Evolutionary conservation across 2,797 vertebrate genomes (phyloP).

Genomic region (Poecilia picta): DNA sequence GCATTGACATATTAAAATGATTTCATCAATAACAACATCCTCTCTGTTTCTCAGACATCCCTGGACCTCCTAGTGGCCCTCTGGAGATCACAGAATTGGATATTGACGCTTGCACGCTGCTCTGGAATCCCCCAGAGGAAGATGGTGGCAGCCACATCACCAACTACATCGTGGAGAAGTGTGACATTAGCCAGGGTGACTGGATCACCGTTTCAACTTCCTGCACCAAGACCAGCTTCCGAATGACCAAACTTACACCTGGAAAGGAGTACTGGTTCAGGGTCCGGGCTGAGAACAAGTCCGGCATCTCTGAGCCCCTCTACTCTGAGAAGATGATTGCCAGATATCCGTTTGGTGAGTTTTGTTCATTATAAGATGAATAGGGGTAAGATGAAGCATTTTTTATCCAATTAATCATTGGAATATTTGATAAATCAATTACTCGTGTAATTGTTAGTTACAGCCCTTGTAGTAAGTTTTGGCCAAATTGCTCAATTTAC

Average conservation of each 20-base stretch:
- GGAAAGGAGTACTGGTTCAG: conserved; percentile 95
- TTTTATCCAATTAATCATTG: not conserved
- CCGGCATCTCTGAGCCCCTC: conserved; percentile 93
- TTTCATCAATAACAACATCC: conserved; percentile 10
- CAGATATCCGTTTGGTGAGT: conserved; percentile 92
- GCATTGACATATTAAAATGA: not conserved
- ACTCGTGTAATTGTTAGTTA: too few species aligned
- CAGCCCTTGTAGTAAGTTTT: too few species aligned
- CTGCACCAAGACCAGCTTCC: conserved; percentile 95
- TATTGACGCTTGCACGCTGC: conserved; percentile 91
- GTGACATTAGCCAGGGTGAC: conserved; percentile 93
- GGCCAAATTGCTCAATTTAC: too few species aligned
- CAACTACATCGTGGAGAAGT: conserved; percentile 97
- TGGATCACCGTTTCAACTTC: conserved; percentile 90
- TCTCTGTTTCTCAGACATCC: conserved; percentile 83
- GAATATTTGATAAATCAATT: too few species aligned
- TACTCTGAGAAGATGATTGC: conserved; percentile 90
- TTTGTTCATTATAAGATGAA: conserved; percentile 1
- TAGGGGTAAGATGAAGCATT: not conserved
- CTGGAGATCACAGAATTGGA: conserved; percentile 92
- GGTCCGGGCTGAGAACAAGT: conserved; percentile 96
- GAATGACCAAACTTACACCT: conserved; percentile 89
- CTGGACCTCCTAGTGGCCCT: conserved; percentile 93
- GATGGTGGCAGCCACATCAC: conserved; percentile 98
- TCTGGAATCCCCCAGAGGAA: conserved; percentile 94